Conservation (phyloP, 2,113 vertebrate species). For the Laticauda colubrina region DNA sequence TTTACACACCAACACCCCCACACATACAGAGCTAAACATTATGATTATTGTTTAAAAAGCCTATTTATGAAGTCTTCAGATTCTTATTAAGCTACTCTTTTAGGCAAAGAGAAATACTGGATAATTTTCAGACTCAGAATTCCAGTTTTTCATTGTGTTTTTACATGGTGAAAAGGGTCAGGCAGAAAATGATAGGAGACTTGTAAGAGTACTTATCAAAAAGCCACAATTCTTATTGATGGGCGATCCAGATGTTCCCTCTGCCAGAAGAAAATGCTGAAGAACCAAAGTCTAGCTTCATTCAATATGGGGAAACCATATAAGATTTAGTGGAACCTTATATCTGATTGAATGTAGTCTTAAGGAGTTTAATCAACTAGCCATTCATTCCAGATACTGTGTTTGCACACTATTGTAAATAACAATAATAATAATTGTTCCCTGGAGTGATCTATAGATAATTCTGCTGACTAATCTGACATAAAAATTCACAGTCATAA, state of each 20-base stretch:
- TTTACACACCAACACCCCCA: neutral
- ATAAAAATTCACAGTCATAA: neutral
- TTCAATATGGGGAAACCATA: neutral
- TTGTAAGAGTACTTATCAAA: neutral
- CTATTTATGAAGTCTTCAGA: neutral
- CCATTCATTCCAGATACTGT: neutral
- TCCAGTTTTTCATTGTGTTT: neutral
- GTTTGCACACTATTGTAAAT: neutral
- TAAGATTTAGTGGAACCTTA: neutral
- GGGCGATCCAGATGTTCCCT: neutral
- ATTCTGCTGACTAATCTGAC: neutral
- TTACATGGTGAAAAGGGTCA: neutral
- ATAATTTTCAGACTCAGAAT: neutral
- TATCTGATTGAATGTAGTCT: neutral
- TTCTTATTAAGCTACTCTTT: neutral
- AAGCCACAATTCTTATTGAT: neutral
- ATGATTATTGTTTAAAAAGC: neutral
- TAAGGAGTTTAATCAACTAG: neutral
- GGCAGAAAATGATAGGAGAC: neutral
- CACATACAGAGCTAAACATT: neutral
- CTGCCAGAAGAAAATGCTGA: neutral
- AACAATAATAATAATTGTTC: neutral
- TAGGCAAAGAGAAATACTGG: neutral
- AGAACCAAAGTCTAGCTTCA: neutral
- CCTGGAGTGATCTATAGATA: neutral